Evolutionary conservation across 2,113 vertebrate genomes (phyloP).

Genomic region (Hemicordylus capensis): DNA sequence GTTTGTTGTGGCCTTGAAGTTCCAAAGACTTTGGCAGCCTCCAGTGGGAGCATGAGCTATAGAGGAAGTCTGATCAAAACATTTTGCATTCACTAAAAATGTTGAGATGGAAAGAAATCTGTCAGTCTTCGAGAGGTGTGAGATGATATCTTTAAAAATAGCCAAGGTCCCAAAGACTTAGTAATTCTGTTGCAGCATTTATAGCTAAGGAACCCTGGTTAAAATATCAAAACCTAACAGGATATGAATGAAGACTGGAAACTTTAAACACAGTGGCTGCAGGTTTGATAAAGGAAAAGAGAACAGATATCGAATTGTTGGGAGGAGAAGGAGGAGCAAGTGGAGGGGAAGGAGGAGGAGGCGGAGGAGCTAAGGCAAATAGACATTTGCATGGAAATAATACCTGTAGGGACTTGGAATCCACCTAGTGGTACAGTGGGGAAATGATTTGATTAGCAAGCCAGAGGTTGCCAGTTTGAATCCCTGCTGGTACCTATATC

Average conservation of each 20-base stretch:
- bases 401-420: too few relatives aligned
- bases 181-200: background rate
- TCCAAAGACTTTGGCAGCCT: background rate
- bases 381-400: slow-evolving; percentile 57
- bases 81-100: slow-evolving; percentile 18
- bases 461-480: too few relatives aligned
- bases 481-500: too few relatives aligned
- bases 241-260: slow-evolving; percentile 50
- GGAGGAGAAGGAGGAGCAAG: slow-evolving; percentile 47
- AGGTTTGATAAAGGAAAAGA: background rate
- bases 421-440: too few relatives aligned
- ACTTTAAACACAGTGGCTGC: background rate
- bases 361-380: background rate
- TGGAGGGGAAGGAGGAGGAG: slow-evolving; percentile 21
- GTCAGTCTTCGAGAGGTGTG: background rate
- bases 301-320: background rate
- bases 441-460: too few relatives aligned
- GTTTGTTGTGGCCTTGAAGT: background rate
- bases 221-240: slow-evolving; percentile 49
- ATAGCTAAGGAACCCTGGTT: slow-evolving; percentile 8
- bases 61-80: slow-evolving; percentile 6
- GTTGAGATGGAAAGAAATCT: background rate
- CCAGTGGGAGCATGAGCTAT: background rate
- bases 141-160: slow-evolving; percentile 1
- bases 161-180: background rate